Evolutionary conservation across 2,113 vertebrate species (phyloP), one percentile per base, ranked within the genome.

Genomic region (Lutjanus erythropterus): DNA sequence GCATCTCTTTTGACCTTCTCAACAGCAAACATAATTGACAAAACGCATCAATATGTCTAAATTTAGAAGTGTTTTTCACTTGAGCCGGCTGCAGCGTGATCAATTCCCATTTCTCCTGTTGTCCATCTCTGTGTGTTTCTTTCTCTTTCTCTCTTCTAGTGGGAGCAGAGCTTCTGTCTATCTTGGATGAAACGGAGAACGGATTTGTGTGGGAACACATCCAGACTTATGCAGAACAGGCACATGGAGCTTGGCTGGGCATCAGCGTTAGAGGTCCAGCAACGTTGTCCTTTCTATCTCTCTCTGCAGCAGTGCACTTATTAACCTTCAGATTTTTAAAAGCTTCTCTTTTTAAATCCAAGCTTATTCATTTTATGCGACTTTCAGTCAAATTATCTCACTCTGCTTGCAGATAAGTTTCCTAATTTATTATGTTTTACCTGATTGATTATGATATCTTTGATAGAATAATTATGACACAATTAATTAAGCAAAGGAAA

Each of bases 131-230:
- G 21, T 59, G 25, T 62, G 18, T 71, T 9, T 2, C 89, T 61
- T 37, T 41, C 21, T 16, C 14, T 81, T 9, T 29, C 29, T 67
- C 29, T 85, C 65, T 71, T 35, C 1, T 88, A 99, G 98, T 91
- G 49, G 97, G 97, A 2, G 96, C 97, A 8, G 91, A 95, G 0
- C 94, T 99, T 72, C 93, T 99, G 78, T 97, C 97, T 41, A 96
- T 99, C 81, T 88, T 95, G 86, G 97, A 99, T 9, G 98, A 99
- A 88, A 96, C 90, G 12, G 98, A 99, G 91, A 99, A 99, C 0
- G 87, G 96, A 59, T 99, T 99, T 5, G 91, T 99, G 67, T 98
- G 96, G 98, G 97, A 99, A 77, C 97, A 99, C 68, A 97, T 99
- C 64, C 97, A 99, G 93, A 93, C 94, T 0, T 96, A 95, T 0